phyloP scores from a whole-genome alignment of 2,113 vertebrate species.

The Heloderma charlesbogerti region DNA sequence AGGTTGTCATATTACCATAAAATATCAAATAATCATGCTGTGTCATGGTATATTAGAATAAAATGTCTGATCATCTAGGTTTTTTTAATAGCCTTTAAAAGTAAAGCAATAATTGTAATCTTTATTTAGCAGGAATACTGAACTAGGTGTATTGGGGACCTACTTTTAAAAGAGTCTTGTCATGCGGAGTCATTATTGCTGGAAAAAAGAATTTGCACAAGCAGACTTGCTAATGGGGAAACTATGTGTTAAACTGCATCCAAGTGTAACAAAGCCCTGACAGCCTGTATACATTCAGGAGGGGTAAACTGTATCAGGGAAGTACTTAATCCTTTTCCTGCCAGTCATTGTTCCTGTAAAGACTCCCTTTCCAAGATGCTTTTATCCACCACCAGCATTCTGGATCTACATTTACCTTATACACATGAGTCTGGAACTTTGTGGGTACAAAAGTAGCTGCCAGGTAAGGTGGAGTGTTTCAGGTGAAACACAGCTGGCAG shows the following conservation, averaged over 20 bases:
- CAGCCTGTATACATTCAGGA: not conserved
- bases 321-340: not conserved
- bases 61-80: conserved; percentile 38
- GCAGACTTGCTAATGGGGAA: conserved; percentile 13
- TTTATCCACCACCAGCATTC: not conserved
- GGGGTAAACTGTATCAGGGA: not conserved
- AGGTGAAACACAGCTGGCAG: not conserved
- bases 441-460: not conserved
- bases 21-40: conserved; percentile 22
- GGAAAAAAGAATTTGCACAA: conserved; percentile 23
- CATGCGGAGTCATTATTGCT: not conserved
- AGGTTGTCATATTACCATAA: not conserved
- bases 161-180: not conserved
- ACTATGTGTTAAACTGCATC: not conserved
- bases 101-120: conserved; percentile 27
- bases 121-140: conserved; percentile 26
- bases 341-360: not conserved
- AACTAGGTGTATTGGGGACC: not conserved
- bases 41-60: conserved; percentile 20
- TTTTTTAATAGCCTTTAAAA: conserved; percentile 38
- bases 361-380: not conserved
- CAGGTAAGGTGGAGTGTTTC: not conserved
- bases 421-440: not conserved
- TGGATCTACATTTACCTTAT: not conserved
- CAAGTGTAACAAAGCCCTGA: not conserved